Evolutionary conservation across 1,140 invertebrate genomes (phyloP), one percentile per base, ranked within the genome.

Genomic region (Drosophila kohkoa): DNA sequence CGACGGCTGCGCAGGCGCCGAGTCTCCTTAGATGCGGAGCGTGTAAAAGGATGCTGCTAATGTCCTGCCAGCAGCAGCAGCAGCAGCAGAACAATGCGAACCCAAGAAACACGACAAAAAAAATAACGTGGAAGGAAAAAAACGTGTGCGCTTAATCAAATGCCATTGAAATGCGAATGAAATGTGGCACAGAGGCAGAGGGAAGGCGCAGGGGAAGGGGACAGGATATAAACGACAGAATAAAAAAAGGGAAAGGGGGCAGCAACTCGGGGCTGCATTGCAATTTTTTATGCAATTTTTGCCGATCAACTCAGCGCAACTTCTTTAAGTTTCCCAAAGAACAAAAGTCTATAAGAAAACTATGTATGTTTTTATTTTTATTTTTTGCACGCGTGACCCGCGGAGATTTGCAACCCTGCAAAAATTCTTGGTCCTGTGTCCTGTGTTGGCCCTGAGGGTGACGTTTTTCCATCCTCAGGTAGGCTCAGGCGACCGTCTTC

Each of bases 41-140:
- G 68, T 78, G 85, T 88, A 88, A 89, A 89, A 89, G 85, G 85
- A 89, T 89, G 85, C 85, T 89, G 85, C 86, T 90, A 90, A 89
- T 89, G 85, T 89, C 86, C 83, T 75, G 71, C 43, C 62, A 67
- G 30, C 41, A 43, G 41, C 41, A 20, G 20, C 43, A 63, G 28
- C 6, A 38, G 8, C 8, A 25, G 8, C 35, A 38, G 32, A 54
- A 55, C n/a, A 35, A 15, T 55, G 15, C 20, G 20, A 25, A 25
- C 20, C 6, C 13, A 20, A 10, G 32, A 16, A 55, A 20, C 6
- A 7, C 45, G 45, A 69, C n/a, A 65, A 57, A 11, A 28, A 30
- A 25, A 64, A 71, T n/a, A 55, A 62, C 16, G 52, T 5, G 60
- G 16, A 16, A 48, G 28, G 28, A n/a, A 55, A 43, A 75, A 75